Conservation (phyloP, 2,113 vertebrate genomes). For the Oreocharis arfaki region DNA sequence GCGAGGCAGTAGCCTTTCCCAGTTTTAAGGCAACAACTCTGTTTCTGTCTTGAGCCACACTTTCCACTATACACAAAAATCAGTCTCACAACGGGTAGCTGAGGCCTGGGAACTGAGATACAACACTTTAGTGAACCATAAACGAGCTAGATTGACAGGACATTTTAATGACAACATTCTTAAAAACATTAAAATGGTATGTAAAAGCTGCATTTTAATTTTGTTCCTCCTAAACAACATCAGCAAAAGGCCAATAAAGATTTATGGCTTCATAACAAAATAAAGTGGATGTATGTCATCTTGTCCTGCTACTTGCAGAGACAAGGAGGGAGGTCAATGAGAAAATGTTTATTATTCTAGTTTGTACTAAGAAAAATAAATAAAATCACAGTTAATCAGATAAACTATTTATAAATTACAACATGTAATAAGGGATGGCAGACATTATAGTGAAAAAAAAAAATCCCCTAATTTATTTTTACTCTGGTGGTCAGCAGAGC, state of each 20-base stretch:
- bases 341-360: not conserved
- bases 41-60: not conserved
- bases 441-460: not conserved
- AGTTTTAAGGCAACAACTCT: not conserved
- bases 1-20: not conserved
- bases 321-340: not conserved
- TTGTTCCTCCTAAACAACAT: not conserved
- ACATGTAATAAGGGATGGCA: constrained; percentile 27
- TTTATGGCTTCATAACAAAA: not conserved
- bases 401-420: constrained; percentile 17
- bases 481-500: constrained; percentile 22
- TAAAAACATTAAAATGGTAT: not conserved
- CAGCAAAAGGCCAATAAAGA: not conserved
- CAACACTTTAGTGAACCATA: not conserved
- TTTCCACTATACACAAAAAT: not conserved
- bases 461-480: not conserved
- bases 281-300: not conserved
- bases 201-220: not conserved
- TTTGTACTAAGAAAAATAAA: not conserved
- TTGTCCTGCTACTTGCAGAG: not conserved
- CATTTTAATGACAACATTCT: not conserved
- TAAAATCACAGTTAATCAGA: not conserved
- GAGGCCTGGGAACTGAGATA: not conserved
- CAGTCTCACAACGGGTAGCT: not conserved
- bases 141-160: not conserved